Evolutionary conservation across 2,797 vertebrate species (phyloP), one percentile per base, ranked within the genome.

Genomic region (Diglossa cyanea): DNA sequence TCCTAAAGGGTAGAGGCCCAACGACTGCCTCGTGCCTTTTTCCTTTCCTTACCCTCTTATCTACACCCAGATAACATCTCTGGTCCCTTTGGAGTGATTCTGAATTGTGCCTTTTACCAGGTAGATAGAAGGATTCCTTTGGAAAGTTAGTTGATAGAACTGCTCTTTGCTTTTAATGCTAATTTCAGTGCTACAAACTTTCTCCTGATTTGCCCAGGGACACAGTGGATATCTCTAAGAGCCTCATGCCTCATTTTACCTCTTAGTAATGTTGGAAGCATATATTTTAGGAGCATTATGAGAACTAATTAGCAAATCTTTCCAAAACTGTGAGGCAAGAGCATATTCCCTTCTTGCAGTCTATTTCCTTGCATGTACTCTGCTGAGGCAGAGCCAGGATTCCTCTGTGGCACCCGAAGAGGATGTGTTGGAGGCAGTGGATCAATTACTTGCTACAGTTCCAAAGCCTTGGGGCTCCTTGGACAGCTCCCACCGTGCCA

Each of bases 251-350:
- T 92, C 92, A 58, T 89, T 93, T 88, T 93, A 90, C 88, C 74
- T 89, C 84, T 92, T 35, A 71, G 84, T 50, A 86, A 92, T 21
- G 86, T 91, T 86, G 79, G 85, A 94, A 95, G 61, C 50, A 20
- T 57, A 74, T 89, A 90, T 94, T 92, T 90, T 77, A 95, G 78
- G 50, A 93, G 61, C 86, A 89, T 94, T 95, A 87, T 71, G 86
- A 97, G 86, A 82, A 87, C 79, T 95, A 95, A 93, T 95, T 93
- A 95, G 88, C 17, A 8, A 54, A 57, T 51, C 37, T 71, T 93
- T 93, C 80, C 86, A 71, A 92, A 96, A 89, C 77, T 73, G 77
- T 70, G 74, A 75, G 78, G 67, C 77, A 35, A 96, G 83, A 10
- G 55, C 67, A 57, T 79, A 74, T 90, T 94, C 83, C 67, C 67